These are phyloP conservation scores for Bos taurus DNA, from an alignment of 2,113 vertebrate species.

Conservation along the genomic window DNA sequence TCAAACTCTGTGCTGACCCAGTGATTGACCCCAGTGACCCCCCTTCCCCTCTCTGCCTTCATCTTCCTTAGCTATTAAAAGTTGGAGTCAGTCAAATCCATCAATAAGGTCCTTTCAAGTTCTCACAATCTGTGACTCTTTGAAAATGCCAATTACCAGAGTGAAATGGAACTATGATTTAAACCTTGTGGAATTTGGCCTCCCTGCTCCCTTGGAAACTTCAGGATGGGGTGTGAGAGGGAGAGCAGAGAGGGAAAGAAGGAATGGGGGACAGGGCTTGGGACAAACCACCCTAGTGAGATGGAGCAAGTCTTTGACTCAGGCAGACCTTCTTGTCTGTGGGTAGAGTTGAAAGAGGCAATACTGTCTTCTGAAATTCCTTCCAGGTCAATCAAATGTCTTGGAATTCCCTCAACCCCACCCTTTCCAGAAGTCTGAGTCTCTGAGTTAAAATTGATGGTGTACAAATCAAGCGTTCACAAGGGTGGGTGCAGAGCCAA, in stretches of 20 bases:
- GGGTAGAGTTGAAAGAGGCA: background rate
- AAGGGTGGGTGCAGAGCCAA: background rate
- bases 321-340: background rate
- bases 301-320: background rate
- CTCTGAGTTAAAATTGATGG: background rate
- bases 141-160: conserved; percentile 41
- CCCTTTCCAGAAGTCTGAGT: background rate
- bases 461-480: background rate
- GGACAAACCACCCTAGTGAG: background rate
- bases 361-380: background rate
- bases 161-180: conserved; percentile 42
- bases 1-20: background rate
- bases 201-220: background rate
- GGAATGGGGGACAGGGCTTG: fast-evolving
- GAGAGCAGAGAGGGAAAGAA: background rate
- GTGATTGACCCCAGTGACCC: fast-evolving
- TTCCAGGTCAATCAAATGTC: background rate
- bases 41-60: background rate
- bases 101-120: conserved; percentile 36
- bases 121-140: conserved; percentile 27
- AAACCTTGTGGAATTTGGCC: conserved; percentile 44
- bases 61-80: background rate
- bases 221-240: background rate
- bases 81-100: background rate
- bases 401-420: background rate